Conservation (phyloP, 2,888 invertebrate genomes). For the Pandemis corylana region DNA sequence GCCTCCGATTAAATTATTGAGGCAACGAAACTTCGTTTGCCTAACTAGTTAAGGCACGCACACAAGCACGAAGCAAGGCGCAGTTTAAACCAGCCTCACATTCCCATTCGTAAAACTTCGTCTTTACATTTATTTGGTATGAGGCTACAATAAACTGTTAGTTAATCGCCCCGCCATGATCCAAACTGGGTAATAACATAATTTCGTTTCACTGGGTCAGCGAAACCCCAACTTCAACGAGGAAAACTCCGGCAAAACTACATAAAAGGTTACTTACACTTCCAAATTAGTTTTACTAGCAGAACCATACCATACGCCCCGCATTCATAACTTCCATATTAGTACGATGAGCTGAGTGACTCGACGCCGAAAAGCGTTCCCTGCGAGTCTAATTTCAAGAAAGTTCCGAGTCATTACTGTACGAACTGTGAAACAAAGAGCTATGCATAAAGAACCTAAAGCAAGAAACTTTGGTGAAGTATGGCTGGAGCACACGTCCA, state of each 20-base stretch:
- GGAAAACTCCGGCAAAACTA: constrained; percentile 24
- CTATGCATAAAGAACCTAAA: constrained; percentile 60
- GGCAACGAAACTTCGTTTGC: too few species aligned
- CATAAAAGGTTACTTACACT: constrained; percentile 42
- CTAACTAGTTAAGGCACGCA: too few species aligned
- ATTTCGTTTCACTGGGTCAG: constrained; percentile 17
- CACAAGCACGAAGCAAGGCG: too few species aligned
- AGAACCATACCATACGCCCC: constrained; percentile 45
- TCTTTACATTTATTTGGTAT: too few species aligned
- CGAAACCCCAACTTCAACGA: constrained; percentile 24
- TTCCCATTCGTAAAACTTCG: too few species aligned
- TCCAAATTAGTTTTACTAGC: constrained; percentile 50
- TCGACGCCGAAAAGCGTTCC: constrained; percentile 49
- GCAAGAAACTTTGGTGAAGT: constrained; percentile 61
- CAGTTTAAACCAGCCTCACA: too few species aligned
- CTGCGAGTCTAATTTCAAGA: constrained; percentile 56
- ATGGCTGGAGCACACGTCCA: constrained; percentile 48
- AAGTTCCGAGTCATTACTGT: constrained; percentile 69
- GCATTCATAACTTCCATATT: constrained; percentile 61
- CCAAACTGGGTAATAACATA: constrained; percentile 24
- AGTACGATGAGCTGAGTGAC: constrained; percentile 47
- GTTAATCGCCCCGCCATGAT: not conserved
- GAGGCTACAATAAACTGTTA: not conserved
- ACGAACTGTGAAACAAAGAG: constrained; percentile 63
- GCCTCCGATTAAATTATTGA: too few species aligned